phyloP scores from a whole-genome alignment of 2,113 vertebrate genomes.

The Naja naja region DNA sequence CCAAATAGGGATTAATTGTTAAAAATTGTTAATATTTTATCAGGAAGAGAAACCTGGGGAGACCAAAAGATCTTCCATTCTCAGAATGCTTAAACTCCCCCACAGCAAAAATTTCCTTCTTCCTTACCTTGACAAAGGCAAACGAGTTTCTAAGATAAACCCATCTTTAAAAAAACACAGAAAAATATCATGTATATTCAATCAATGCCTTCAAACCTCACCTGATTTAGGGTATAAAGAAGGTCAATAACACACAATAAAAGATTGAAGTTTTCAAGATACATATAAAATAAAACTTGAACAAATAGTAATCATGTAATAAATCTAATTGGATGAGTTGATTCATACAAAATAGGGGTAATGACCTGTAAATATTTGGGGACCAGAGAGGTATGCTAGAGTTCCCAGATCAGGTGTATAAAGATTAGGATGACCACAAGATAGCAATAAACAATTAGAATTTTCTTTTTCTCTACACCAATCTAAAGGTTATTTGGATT shows the following conservation, averaged over 20 bases:
- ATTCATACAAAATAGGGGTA: neutral
- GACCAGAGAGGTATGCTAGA: neutral
- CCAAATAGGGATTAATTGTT: neutral
- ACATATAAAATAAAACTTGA: neutral
- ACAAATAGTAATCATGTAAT: neutral
- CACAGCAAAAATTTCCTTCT: neutral
- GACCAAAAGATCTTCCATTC: neutral
- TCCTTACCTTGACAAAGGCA: constrained; percentile 30
- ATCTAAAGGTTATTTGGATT: neutral
- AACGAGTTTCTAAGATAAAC: constrained; percentile 13
- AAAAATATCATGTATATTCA: neutral
- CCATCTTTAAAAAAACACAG: constrained; percentile 1
- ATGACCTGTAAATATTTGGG: neutral
- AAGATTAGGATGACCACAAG: neutral
- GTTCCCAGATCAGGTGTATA: neutral
- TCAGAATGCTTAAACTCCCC: constrained; percentile 3
- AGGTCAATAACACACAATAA: neutral
- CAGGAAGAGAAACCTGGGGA: neutral
- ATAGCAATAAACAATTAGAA: neutral
- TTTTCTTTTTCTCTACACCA: neutral
- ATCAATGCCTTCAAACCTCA: neutral
- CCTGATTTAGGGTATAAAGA: neutral
- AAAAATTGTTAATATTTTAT: neutral
- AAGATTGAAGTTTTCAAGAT: neutral
- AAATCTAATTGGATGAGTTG: constrained; percentile 12